Percentiles rank a stretch among this genome's conserved stretches.
phyloP scores from a whole-genome alignment of 1,140 invertebrate genomes.

The Vanessa tameamea region DNA sequence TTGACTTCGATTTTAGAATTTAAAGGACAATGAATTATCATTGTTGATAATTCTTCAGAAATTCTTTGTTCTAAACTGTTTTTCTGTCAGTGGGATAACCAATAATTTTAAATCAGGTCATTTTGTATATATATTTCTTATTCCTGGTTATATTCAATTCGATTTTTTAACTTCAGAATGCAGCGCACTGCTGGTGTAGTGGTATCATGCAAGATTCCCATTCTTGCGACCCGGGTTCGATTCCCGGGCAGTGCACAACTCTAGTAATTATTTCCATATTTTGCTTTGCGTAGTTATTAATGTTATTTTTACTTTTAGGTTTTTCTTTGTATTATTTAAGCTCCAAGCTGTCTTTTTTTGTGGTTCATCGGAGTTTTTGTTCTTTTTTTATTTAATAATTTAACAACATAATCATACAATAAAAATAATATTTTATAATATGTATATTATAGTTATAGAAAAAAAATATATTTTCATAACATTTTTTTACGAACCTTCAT shows the following conservation, averaged over 20 bases:
- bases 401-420: neutral
- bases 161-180: neutral
- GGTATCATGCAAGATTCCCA: conserved; percentile 19
- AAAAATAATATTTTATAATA: neutral
- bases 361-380: no score
- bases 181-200: conserved; percentile 9
- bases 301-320: neutral
- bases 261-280: neutral
- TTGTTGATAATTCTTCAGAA: no score
- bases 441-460: no score
- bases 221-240: conserved; percentile 21
- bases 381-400: no score
- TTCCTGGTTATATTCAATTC: neutral
- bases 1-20: no score
- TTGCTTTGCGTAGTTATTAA: neutral
- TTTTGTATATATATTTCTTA: no score
- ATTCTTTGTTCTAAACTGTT: no score
- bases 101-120: no score
- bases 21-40: no score
- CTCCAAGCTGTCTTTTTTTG: no score
- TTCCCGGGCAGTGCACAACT: conserved; percentile 8
- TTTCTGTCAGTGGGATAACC: no score
- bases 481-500: neutral
- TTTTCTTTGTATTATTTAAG: no score
- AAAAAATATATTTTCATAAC: neutral